Percentiles rank a stretch among this genome's conserved stretches.
These are phyloP conservation scores for Psammodynastes pulverulentus DNA, from an alignment of 2,113 vertebrate genomes.

Conservation along the genomic window DNA sequence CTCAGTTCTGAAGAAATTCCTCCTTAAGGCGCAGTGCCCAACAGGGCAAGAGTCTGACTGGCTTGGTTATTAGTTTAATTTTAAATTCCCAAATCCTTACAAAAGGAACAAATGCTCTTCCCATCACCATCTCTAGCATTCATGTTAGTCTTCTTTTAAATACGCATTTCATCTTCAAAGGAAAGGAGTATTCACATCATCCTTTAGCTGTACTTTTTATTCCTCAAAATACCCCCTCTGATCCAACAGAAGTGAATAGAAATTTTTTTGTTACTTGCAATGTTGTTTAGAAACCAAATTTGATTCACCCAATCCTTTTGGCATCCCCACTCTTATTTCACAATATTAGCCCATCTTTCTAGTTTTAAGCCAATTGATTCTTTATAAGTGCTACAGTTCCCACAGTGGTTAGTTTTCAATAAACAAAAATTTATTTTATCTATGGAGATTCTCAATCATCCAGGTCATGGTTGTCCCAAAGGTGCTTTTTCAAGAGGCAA, in stretches of 20 bases:
- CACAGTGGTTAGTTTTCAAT: not conserved
- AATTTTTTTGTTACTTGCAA: not conserved
- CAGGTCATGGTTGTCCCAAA: no score
- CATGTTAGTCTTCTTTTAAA: not conserved
- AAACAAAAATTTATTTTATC: not conserved
- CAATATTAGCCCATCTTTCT: not conserved
- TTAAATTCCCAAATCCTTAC: not conserved
- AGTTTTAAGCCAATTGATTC: not conserved
- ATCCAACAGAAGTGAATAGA: not conserved
- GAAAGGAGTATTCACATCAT: not conserved
- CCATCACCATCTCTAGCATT: not conserved
- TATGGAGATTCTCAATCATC: no score
- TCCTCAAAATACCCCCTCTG: not conserved
- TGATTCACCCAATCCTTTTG: not conserved
- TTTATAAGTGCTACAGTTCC: not conserved
- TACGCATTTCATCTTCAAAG: not conserved
- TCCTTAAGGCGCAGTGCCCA: not conserved
- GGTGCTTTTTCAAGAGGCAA: no score
- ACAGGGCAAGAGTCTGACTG: not conserved
- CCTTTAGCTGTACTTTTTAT: not conserved
- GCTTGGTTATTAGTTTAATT: not conserved
- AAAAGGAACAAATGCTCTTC: not conserved
- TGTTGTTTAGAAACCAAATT: not conserved
- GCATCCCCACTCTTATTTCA: not conserved
- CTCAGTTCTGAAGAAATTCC: not conserved